Evolutionary conservation across 1,140 invertebrate species (phyloP).

Genomic region (Meteorus sp.): DNA sequence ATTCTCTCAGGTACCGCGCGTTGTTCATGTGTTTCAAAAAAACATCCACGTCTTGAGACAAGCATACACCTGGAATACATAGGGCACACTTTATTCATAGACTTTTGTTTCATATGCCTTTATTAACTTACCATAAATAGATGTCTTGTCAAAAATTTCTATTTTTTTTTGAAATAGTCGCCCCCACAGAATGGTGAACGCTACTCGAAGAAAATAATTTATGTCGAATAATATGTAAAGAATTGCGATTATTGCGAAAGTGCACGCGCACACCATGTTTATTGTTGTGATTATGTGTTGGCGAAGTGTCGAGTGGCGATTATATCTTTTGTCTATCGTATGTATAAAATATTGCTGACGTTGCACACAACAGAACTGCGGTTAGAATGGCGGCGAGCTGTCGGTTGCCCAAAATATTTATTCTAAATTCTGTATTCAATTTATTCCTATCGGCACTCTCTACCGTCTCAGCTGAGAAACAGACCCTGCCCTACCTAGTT

Average conservation of each 20-base stretch:
- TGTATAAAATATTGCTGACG: too few species aligned
- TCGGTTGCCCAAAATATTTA: too few species aligned
- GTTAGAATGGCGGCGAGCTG: too few species aligned
- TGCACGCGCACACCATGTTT: slow-evolving; percentile 49
- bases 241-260: slow-evolving; percentile 58
- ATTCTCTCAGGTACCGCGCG: slow-evolving; percentile 76
- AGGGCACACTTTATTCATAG: slow-evolving; percentile 7
- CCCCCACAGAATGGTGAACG: slow-evolving; percentile 66
- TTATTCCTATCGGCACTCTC: too few species aligned
- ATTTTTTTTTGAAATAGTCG: slow-evolving; percentile 69
- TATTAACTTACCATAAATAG: slow-evolving; percentile 67
- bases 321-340: not conserved
- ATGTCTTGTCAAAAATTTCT: slow-evolving; percentile 68
- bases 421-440: too few species aligned
- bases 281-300: not conserved
- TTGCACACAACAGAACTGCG: too few species aligned
- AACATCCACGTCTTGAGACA: slow-evolving; percentile 79
- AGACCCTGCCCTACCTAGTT: too few species aligned
- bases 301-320: not conserved
- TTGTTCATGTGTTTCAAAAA: slow-evolving; percentile 85
- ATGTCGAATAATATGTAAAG: slow-evolving; percentile 76
- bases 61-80: slow-evolving; percentile 68
- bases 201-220: slow-evolving; percentile 73
- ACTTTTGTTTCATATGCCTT: slow-evolving; percentile 12
- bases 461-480: too few species aligned